Evolutionary conservation across 2,113 vertebrate species (phyloP).

Genomic region (Henicopernis longicauda): DNA sequence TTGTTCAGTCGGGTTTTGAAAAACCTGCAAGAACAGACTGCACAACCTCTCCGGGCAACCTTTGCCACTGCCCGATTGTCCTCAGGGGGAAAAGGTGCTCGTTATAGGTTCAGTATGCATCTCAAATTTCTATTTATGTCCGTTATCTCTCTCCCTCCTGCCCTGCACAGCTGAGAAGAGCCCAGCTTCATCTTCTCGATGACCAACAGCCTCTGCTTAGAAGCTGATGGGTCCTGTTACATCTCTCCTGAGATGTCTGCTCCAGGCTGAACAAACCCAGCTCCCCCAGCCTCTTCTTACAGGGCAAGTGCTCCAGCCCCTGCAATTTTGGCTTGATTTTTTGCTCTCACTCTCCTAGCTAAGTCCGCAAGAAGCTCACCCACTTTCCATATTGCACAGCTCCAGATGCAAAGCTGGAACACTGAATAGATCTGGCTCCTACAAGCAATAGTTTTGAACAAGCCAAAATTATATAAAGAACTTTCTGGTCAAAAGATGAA

Average conservation of each 20-base stretch:
- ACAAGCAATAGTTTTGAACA: not conserved
- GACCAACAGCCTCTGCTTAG: not conserved
- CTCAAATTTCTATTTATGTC: not conserved
- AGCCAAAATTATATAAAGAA: not conserved
- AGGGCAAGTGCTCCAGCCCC: not conserved
- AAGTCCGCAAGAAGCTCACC: not conserved
- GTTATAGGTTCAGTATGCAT: not conserved
- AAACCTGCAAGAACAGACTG: not conserved
- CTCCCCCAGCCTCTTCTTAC: not conserved
- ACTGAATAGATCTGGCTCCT: not conserved
- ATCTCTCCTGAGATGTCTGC: not conserved
- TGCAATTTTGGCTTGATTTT: not conserved
- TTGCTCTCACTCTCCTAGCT: not conserved
- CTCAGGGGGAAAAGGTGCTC: not conserved
- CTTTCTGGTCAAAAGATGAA: not conserved
- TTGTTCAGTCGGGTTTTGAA: not conserved
- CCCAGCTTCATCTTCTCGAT: not conserved
- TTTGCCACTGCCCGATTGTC: not conserved
- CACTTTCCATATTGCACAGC: not conserved
- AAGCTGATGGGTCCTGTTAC: rapidly evolving
- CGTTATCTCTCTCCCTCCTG: not conserved
- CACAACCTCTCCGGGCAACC: not conserved
- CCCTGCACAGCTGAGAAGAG: not conserved
- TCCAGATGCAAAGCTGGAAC: not conserved
- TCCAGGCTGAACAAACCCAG: not conserved